Evolutionary conservation across 2,888 invertebrate species (phyloP).

Genomic region (Cheilosia grossa): DNA sequence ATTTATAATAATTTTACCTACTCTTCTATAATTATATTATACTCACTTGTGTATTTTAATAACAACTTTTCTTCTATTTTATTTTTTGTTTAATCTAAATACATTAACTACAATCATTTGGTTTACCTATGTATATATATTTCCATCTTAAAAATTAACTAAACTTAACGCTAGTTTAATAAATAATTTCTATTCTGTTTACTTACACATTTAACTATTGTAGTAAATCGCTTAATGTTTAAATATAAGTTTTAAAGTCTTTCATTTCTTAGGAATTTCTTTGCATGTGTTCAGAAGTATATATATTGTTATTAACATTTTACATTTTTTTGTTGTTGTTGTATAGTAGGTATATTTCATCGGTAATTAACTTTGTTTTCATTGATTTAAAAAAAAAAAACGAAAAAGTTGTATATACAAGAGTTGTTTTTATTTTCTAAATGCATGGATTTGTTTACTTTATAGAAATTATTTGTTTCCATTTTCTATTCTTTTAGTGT

Average conservation of each 20-base stretch:
- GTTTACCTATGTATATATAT: slow-evolving; percentile 30
- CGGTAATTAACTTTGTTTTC: slow-evolving; percentile 54
- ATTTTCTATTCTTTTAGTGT: not conserved
- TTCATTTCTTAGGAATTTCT: slow-evolving; percentile 82
- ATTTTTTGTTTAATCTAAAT: slow-evolving; percentile 49
- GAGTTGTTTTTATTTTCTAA: slow-evolving; percentile 47
- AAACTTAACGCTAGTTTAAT: slow-evolving; percentile 41
- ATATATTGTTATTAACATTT: slow-evolving; percentile 20
- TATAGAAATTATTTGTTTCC: slow-evolving; percentile 12
- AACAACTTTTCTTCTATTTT: slow-evolving; percentile 29
- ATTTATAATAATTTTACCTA: slow-evolving; percentile 56
- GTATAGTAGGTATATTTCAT: slow-evolving; percentile 38
- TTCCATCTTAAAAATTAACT: slow-evolving; percentile 47
- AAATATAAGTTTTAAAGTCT: slow-evolving; percentile 79
- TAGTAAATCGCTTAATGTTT: slow-evolving; percentile 39
- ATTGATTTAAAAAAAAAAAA: slow-evolving; percentile 37
- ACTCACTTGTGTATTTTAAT: slow-evolving; percentile 22
- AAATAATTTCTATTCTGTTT: slow-evolving; percentile 33
- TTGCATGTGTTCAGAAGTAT: slow-evolving; percentile 72
- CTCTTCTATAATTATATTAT: slow-evolving; percentile 26
- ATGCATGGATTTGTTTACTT: slow-evolving; percentile 39
- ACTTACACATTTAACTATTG: slow-evolving; percentile 55
- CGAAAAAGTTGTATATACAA: slow-evolving; percentile 75
- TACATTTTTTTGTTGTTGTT: slow-evolving; percentile 36
- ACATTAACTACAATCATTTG: slow-evolving; percentile 40